phyloP scores from a whole-genome alignment of 2,113 vertebrate genomes.

The Microtus pennsylvanicus region DNA sequence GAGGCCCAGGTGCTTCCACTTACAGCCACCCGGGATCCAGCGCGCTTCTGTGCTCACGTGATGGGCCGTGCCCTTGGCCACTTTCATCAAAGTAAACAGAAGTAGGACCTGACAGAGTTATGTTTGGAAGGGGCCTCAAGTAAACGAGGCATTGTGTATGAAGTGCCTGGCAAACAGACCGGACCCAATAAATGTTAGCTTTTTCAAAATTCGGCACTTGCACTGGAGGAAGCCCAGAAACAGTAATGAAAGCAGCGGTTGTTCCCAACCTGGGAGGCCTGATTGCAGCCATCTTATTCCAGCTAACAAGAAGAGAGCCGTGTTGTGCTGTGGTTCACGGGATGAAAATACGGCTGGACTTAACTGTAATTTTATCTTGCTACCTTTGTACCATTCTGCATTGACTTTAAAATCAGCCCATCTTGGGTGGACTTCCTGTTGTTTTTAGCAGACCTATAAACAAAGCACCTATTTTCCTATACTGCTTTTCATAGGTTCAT shows the following conservation, averaged over 20 bases:
- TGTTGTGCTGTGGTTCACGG: not conserved
- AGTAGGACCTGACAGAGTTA: conserved; percentile 35
- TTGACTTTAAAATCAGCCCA: conserved; percentile 46
- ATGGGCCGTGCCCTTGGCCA: not conserved
- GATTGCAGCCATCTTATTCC: conserved; percentile 19
- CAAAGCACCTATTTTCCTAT: not conserved
- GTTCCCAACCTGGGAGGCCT: conserved; percentile 33
- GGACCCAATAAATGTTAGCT: conserved; percentile 12
- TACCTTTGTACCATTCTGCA: not conserved
- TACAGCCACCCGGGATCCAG: not conserved
- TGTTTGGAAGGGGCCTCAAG: conserved; percentile 56
- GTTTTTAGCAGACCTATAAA: conserved; percentile 32
- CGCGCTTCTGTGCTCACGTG: not conserved
- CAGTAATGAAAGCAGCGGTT: conserved; percentile 18
- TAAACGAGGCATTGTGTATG: conserved; percentile 42
- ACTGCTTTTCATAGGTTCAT: not conserved
- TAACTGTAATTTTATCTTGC: conserved; percentile 32
- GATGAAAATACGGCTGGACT: conserved; percentile 42
- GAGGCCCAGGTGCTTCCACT: conserved; percentile 38
- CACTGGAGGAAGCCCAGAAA: conserved; percentile 48
- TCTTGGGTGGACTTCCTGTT: conserved; percentile 32
- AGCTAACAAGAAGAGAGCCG: not conserved
- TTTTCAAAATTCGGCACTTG: conserved; percentile 45
- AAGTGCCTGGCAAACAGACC: conserved; percentile 51
- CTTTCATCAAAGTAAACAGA: conserved; percentile 39